A percentile compares a stretch with the other conserved stretches of the same genome.
Evolutionary conservation across 2,797 vertebrate genomes (phyloP).

Genomic region (Hypotaenidia philippensis): DNA sequence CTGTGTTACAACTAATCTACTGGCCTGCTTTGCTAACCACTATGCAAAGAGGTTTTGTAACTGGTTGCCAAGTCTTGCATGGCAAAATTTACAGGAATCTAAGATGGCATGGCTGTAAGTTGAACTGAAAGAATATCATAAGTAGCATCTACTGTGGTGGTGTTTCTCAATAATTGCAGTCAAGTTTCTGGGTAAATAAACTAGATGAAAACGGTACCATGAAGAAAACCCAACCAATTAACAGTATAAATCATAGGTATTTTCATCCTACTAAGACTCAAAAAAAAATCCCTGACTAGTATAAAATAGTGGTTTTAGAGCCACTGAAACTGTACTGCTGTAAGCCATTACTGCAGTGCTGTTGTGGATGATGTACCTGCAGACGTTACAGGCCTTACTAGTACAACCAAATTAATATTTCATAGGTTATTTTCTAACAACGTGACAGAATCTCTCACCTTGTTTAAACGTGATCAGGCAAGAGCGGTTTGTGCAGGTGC

Average conservation of each 20-base stretch:
- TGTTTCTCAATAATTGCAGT: not conserved
- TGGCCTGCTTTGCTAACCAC: not conserved
- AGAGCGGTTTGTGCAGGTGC: constrained; percentile 96
- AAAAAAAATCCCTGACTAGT: not conserved
- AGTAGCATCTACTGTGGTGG: not conserved
- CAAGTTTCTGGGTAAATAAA: not conserved
- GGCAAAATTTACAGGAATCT: not conserved
- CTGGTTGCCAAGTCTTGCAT: not conserved
- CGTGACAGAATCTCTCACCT: constrained; percentile 82
- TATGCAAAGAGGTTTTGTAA: not conserved
- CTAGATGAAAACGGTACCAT: not conserved
- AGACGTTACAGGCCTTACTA: not conserved
- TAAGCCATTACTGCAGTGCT: not conserved
- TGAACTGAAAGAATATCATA: not conserved
- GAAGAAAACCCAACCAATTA: not conserved
- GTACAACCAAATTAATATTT: not conserved
- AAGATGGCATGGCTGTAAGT: not conserved
- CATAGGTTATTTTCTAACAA: constrained; percentile 12
- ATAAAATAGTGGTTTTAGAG: not conserved
- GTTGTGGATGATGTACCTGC: not conserved
- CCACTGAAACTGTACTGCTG: not conserved
- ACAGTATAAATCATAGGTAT: accelerated
- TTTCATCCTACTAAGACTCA: not conserved
- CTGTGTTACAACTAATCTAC: not conserved
- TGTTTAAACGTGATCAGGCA: constrained; percentile 99